phyloP scores from a whole-genome alignment of 2,797 vertebrate genomes.

The Nothura maculosa region DNA sequence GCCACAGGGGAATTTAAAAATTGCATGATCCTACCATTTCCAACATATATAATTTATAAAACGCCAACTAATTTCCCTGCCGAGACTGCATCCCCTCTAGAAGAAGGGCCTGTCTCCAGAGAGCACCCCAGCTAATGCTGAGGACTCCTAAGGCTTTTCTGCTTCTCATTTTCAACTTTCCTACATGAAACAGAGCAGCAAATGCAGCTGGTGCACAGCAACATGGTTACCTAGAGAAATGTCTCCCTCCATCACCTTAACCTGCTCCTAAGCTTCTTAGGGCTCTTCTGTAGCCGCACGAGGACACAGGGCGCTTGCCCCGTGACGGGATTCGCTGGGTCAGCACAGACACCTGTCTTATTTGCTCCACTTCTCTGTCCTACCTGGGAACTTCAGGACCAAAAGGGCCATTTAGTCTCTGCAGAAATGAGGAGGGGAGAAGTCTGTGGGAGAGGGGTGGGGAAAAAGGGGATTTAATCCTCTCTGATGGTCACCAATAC shows the following conservation, averaged over 20 bases:
- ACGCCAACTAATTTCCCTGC: background rate
- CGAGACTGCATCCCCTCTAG: background rate
- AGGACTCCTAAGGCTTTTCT: background rate
- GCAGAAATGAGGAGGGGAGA: background rate
- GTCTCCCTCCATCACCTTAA: background rate
- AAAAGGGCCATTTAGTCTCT: background rate
- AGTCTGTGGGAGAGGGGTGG: background rate
- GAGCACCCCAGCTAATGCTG: background rate
- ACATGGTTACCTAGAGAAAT: background rate
- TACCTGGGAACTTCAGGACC: background rate
- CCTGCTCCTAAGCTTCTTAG: constrained; percentile 7
- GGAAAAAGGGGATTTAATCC: background rate
- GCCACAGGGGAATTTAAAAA: background rate
- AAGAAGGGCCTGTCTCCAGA: background rate
- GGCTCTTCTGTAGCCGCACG: background rate
- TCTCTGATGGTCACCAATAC: background rate
- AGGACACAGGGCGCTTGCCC: background rate
- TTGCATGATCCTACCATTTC: background rate
- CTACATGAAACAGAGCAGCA: background rate
- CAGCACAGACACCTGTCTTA: background rate
- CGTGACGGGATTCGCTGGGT: background rate
- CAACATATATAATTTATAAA: background rate
- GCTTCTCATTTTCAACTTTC: constrained; percentile 6
- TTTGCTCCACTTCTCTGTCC: background rate
- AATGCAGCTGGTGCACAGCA: background rate